A percentile compares a stretch with the other conserved stretches of the same genome.
Conservation (phyloP, 1,140 invertebrate genomes). For the Caenorhabditis remanei region DNA sequence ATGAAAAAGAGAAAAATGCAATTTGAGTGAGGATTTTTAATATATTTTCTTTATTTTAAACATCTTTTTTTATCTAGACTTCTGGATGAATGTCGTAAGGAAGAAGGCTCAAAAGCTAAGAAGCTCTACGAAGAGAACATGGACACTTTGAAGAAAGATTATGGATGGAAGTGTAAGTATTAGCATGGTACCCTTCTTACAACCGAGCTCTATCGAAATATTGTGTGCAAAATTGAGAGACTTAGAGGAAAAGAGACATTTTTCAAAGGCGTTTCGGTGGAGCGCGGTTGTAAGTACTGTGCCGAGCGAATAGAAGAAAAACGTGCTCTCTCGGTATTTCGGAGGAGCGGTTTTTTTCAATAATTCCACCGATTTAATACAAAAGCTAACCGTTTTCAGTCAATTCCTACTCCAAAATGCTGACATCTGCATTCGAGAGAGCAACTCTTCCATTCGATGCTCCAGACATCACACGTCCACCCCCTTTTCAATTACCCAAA, state of each 20-base stretch:
- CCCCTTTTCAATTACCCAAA: background rate
- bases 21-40: background rate
- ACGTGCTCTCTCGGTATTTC: no score
- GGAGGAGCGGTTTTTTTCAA: background rate
- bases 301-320: no score
- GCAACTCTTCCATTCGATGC: background rate
- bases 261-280: no score
- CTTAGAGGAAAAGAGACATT: no score
- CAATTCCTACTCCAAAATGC: background rate
- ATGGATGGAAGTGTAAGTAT: background rate
- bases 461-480: slow-evolving; percentile 7
- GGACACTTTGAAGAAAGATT: background rate
- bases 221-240: no score
- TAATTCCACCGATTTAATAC: background rate
- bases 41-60: background rate
- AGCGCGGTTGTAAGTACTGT: no score
- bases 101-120: background rate
- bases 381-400: background rate
- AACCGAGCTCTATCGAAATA: no score
- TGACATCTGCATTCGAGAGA: background rate
- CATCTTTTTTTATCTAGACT: slow-evolving; percentile 9
- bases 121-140: background rate
- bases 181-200: no score
- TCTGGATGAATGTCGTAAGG: background rate
- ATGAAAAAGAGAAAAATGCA: slow-evolving; percentile 2